phyloP scores from a whole-genome alignment of 2,113 vertebrate genomes.

The Lepus timidus region DNA sequence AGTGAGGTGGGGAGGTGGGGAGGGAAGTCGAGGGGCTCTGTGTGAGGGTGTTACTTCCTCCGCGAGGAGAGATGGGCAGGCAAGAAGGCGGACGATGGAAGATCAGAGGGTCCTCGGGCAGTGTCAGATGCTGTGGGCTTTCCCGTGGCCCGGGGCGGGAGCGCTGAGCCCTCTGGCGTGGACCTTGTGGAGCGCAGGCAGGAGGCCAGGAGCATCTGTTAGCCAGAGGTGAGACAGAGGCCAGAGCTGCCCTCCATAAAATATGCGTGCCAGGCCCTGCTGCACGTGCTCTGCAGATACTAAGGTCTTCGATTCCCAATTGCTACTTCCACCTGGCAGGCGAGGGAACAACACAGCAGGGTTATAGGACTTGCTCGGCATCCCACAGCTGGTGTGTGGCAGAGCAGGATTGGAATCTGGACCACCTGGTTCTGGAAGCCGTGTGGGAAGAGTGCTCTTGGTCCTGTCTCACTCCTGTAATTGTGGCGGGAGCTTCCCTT shows the following conservation, averaged over 20 bases:
- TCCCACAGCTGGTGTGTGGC: conserved; percentile 12
- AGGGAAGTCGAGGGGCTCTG: not conserved
- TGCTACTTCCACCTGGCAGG: not conserved
- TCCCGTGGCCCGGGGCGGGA: not conserved
- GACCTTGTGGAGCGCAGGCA: not conserved
- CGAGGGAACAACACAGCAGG: conserved; percentile 2
- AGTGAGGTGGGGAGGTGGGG: not conserved
- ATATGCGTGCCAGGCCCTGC: too few species aligned
- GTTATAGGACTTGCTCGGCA: not conserved
- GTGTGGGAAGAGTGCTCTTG: not conserved
- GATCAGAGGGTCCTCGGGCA: not conserved
- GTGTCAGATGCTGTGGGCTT: not conserved
- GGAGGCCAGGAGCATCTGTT: not conserved
- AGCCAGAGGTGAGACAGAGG: not conserved
- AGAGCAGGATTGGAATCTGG: not conserved
- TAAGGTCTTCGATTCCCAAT: not conserved
- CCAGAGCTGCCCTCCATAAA: not conserved
- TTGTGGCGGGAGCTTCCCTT: not conserved
- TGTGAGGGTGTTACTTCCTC: not conserved
- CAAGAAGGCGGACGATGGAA: not conserved
- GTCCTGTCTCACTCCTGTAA: not conserved
- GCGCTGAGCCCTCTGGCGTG: not conserved
- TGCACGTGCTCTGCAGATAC: not conserved
- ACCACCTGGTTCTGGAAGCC: not conserved
- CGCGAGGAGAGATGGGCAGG: not conserved